Base-by-base conservation (phyloP, 2,888 invertebrate genomes). In the Neoaliturus tenellus region DNA sequence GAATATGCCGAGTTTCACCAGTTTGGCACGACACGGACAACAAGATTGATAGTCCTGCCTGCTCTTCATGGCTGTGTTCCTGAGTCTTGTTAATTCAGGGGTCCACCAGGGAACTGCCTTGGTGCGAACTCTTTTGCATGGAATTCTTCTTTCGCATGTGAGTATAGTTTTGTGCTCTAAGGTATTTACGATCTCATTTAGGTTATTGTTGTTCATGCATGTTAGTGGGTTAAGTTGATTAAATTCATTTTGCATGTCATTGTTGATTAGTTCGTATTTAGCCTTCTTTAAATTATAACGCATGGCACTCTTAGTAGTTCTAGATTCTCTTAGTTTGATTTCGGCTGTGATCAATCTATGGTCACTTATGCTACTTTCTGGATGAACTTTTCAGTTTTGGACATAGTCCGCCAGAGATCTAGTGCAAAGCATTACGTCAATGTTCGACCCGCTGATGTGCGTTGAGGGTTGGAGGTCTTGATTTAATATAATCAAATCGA, bases 351-450 rank as follows among this genome's bases (percentile, higher is more conserved):
- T 58, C 6, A 81, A 12, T 10, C 25, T 35, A 23, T 81, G 80
- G 62, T 81, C 80, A 41, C 80, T 81, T 4, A 81, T 25, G 28
- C 55, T 55, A 0, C 3, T 12, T 1, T 39, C 62, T 0, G 4
- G 39, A 41, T 81, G 80, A 10, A 81, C 80, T 1, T 5, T 81
- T 39, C 80, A 81, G 10, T 62, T 41, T 17, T 0, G 4, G 12
- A 58, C 23, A 14, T 14, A 3, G 3, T n/a, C 3, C 0, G 17
- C 14, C 12, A 58, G 28, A 33, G 4, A 10, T 2, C 39, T 62
- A 12, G 73, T 25, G 23, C 71, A 17, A 5, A 71, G 31, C 33
- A 73, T 82, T 3, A 82, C 25, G 25, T 82, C 82, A 4, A 82
- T 82, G n/a, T 82, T 82, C 0, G 80, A 39, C 0, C 62, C 80